Conservation (phyloP, 2,113 vertebrate species). For the Axis porcinus region DNA sequence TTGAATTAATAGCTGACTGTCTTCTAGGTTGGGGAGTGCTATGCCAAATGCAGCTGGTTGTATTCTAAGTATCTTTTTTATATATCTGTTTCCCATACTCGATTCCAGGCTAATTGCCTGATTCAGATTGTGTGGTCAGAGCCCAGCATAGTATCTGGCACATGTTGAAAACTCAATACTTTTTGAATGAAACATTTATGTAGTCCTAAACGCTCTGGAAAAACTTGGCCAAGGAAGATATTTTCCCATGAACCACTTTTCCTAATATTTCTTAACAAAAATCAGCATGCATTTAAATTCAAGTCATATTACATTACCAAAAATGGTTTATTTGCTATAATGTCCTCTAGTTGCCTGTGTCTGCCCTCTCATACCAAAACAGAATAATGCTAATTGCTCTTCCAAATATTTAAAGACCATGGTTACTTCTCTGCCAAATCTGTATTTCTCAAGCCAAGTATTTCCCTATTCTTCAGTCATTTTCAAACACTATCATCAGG, state of each 20-base stretch:
- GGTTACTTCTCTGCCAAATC: background rate
- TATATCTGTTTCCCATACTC: slow-evolving; percentile 48
- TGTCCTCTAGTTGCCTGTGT: background rate
- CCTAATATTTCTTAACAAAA: background rate
- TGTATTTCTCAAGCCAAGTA: background rate
- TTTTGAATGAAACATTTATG: slow-evolving; percentile 66
- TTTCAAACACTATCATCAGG: background rate
- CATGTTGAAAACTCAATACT: slow-evolving; percentile 48
- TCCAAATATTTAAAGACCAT: background rate
- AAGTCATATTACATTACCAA: background rate
- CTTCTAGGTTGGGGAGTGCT: slow-evolving; percentile 25
- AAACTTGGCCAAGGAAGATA: background rate
- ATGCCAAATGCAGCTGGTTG: slow-evolving; percentile 51
- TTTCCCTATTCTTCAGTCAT: background rate
- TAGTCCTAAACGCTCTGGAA: background rate
- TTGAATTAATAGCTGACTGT: slow-evolving; percentile 49
- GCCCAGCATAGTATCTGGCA: slow-evolving; percentile 39
- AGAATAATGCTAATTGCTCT: background rate
- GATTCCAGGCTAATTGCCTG: slow-evolving; percentile 63
- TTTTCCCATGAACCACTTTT: background rate
- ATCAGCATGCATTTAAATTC: background rate
- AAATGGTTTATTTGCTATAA: background rate
- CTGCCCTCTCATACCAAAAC: background rate
- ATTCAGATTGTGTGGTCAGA: slow-evolving; percentile 47
- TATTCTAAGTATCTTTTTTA: slow-evolving; percentile 56